Percentiles rank a stretch among this genome's conserved stretches.
Conservation (phyloP, 2,113 vertebrate genomes). For the Syngnathus typhle region DNA sequence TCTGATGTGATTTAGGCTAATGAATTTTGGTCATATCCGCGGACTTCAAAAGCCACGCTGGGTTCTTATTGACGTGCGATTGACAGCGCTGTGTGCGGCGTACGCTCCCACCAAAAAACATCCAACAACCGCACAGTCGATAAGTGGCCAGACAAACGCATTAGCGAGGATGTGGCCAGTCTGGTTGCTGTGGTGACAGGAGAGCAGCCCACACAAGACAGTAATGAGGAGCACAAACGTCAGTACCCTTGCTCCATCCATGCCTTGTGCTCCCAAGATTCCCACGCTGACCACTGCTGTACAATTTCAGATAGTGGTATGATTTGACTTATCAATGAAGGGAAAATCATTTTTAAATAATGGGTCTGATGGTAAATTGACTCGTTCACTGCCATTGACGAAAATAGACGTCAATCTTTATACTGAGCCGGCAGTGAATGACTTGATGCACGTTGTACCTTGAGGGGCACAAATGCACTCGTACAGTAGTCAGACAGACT, state of each 20-base stretch:
- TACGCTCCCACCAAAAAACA: slow-evolving; percentile 12
- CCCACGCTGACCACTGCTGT: too few species aligned
- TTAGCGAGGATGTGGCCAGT: slow-evolving; percentile 44
- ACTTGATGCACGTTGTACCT: neutral
- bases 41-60: slow-evolving; percentile 40
- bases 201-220: slow-evolving; percentile 45
- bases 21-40: slow-evolving; percentile 47
- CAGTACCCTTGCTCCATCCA: slow-evolving; percentile 20
- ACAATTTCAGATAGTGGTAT: too few species aligned
- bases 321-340: too few species aligned
- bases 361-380: neutral
- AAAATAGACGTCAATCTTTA: too few species aligned
- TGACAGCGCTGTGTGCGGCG: slow-evolving; percentile 24
- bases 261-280: slow-evolving; percentile 3
- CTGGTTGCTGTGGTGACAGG: slow-evolving; percentile 63
- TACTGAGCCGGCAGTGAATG: too few species aligned
- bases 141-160: slow-evolving; percentile 46
- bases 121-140: slow-evolving; percentile 8
- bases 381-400: too few species aligned
- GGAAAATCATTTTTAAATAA: too few species aligned
- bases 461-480: neutral
- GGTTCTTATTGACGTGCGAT: slow-evolving; percentile 32
- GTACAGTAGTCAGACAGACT: neutral
- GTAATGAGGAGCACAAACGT: slow-evolving; percentile 44
- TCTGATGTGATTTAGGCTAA: slow-evolving; percentile 46